Evolutionary conservation across 1,140 invertebrate genomes (phyloP).

Genomic region (Ladona fulva): DNA sequence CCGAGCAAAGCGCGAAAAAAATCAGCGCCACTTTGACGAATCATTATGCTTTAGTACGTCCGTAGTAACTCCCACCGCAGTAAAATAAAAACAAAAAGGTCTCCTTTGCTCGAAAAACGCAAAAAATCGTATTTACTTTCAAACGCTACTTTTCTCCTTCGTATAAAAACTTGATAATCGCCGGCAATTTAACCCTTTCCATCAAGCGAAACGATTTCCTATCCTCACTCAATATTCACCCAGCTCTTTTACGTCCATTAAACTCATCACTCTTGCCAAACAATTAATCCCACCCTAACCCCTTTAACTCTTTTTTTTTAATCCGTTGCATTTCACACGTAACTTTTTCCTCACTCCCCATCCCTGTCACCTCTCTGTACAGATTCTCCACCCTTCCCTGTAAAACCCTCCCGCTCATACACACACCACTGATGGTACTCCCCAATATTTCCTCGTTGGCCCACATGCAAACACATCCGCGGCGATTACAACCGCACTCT

Average conservation of each 20-base stretch:
- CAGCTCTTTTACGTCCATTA: neutral
- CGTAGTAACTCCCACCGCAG: too few relatives aligned
- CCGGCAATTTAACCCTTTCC: neutral
- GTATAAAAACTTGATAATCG: too few relatives aligned
- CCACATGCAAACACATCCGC: neutral
- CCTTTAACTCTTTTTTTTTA: neutral
- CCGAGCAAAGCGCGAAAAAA: too few relatives aligned
- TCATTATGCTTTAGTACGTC: too few relatives aligned
- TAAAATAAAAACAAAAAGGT: too few relatives aligned
- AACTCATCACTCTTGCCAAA: slow-evolving; percentile 1
- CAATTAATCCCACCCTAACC: neutral
- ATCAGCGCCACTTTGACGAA: too few relatives aligned
- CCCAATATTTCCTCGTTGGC: neutral
- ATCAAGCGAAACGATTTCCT: neutral
- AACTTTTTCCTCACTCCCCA: neutral
- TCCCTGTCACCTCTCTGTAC: neutral
- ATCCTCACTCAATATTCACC: neutral
- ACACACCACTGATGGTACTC: too few relatives aligned
- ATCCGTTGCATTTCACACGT: neutral
- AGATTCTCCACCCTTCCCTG: neutral
- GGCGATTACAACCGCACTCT: slow-evolving; percentile 2
- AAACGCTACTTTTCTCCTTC: too few relatives aligned
- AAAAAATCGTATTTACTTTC: too few relatives aligned
- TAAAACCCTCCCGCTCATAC: neutral
- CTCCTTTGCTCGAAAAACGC: too few relatives aligned